A percentile compares a stretch with the other conserved stretches of the same genome.
Conservation (phyloP, 2,113 vertebrate species). For the Corythaeola cristata region DNA sequence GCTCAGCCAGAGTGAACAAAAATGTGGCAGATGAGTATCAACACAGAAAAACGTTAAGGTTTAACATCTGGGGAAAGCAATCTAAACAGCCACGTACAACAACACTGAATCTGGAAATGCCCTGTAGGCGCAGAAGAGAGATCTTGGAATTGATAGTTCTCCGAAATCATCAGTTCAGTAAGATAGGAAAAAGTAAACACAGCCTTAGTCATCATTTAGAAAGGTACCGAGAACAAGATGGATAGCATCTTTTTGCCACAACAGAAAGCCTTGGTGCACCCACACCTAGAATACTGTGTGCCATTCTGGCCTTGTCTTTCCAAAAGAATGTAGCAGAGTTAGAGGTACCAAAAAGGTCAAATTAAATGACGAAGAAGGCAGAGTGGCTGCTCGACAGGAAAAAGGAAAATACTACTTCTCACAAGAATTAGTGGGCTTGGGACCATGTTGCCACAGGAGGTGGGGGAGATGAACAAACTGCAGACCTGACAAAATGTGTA, state of each 20-base stretch:
- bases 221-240: not conserved
- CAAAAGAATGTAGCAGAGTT: not conserved
- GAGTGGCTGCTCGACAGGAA: not conserved
- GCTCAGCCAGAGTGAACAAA: not conserved
- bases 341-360: not conserved
- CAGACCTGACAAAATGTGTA: not conserved
- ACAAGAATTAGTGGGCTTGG: not conserved
- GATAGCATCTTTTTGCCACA: not conserved
- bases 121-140: not conserved
- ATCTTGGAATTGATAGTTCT: not conserved
- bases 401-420: not conserved
- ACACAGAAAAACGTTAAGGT: not conserved
- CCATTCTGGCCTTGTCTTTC: not conserved
- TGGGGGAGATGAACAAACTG: not conserved
- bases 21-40: not conserved
- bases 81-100: not conserved
- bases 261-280: not conserved
- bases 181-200: not conserved
- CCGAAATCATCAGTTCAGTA: not conserved
- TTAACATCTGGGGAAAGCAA: not conserved
- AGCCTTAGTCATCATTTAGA: not conserved
- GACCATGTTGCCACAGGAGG: not conserved
- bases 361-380: not conserved
- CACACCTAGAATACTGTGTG: not conserved
- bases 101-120: not conserved